A percentile compares a stretch with the other conserved stretches of the same genome.
These are phyloP conservation scores for Daubentonia madagascariensis DNA, from an alignment of 2,113 vertebrate genomes.

Conservation along the genomic window DNA sequence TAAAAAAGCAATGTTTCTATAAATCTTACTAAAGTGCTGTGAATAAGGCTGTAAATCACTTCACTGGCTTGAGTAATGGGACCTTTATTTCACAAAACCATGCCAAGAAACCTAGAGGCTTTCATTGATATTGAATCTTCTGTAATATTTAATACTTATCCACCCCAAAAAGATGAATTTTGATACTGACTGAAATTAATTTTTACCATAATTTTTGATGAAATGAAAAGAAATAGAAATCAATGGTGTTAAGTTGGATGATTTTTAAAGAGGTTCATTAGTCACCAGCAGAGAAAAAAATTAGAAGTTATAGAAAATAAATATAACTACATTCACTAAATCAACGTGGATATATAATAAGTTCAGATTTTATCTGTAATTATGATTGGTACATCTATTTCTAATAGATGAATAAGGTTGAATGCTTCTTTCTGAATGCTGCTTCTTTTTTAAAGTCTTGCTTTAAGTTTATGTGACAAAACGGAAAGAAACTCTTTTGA, in stretches of 20 bases:
- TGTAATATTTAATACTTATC: slow-evolving; percentile 36
- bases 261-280: slow-evolving; percentile 51
- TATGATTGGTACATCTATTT: not conserved
- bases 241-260: not conserved
- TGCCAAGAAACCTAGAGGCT: slow-evolving; percentile 41
- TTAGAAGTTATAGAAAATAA: not conserved
- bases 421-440: slow-evolving; percentile 17
- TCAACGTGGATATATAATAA: not conserved
- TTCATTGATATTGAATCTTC: slow-evolving; percentile 55
- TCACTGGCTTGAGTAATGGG: slow-evolving; percentile 65
- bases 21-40: slow-evolving; percentile 3
- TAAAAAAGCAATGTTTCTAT: not conserved
- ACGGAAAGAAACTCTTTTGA: slow-evolving; percentile 8
- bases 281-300: not conserved
- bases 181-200: slow-evolving; percentile 42
- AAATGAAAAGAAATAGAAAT: slow-evolving; percentile 50
- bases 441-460: not conserved
- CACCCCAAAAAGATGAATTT: not conserved
- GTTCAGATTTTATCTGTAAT: not conserved
- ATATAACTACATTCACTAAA: slow-evolving; percentile 20
- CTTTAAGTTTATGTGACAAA: not conserved
- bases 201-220: slow-evolving; percentile 8
- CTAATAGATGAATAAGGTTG: not conserved
- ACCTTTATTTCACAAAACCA: slow-evolving; percentile 52
- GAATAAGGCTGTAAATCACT: slow-evolving; percentile 56